A percentile compares a stretch with the other conserved stretches of the same genome.
Conservation (phyloP, 2,113 vertebrate species). For the Tragelaphus imberbis region DNA sequence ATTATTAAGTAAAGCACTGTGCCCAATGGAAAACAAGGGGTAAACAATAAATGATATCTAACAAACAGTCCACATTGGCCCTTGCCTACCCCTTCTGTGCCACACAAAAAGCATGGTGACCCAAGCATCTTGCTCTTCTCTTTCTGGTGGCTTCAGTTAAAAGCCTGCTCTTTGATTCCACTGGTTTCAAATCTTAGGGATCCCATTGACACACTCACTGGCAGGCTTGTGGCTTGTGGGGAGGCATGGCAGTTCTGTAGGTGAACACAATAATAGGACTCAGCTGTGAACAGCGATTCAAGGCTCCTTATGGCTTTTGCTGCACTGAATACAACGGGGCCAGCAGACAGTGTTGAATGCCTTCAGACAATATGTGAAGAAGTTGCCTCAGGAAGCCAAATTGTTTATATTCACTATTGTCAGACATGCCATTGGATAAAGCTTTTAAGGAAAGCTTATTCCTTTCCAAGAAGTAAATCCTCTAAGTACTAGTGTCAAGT, state of each 20-base stretch:
- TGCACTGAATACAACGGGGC: background rate
- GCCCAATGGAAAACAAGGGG: background rate
- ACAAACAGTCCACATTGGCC: background rate
- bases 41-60: background rate
- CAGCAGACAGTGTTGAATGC: background rate
- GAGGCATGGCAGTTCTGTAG: background rate
- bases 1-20: background rate
- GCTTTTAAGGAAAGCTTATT: constrained; percentile 26
- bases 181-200: background rate
- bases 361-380: background rate
- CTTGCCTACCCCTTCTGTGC: background rate
- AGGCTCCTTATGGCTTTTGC: background rate
- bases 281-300: background rate
- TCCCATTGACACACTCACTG: background rate
- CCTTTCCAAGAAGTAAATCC: constrained; percentile 43
- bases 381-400: constrained; percentile 29
- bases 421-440: background rate
- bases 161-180: background rate
- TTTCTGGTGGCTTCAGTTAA: background rate
- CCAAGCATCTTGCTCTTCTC: background rate
- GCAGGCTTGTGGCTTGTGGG: background rate
- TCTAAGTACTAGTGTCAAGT: background rate
- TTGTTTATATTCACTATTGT: constrained; percentile 23
- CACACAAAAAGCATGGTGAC: background rate
- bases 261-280: background rate